Conservation (phyloP, 2,797 vertebrate species). For the Ctenopoma multispine region DNA sequence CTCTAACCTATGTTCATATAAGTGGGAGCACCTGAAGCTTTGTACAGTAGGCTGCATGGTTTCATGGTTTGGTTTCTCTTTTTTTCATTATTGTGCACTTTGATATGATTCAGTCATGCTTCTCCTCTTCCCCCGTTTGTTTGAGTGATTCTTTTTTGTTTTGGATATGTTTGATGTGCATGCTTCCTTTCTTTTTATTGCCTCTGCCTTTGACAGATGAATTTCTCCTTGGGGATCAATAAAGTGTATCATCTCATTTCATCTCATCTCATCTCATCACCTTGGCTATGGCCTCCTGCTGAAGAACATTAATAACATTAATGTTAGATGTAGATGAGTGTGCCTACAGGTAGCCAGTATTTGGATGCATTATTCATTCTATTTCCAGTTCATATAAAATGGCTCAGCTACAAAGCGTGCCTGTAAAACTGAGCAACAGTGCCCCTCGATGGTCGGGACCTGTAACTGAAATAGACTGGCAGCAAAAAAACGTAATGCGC, state of each 20-base stretch:
- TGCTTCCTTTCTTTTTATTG: conserved; percentile 63
- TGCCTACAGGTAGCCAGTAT: conserved; percentile 68
- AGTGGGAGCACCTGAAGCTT: no score
- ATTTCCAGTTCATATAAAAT: conserved; percentile 27
- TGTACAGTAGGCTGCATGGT: not conserved
- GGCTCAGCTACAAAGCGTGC: not conserved
- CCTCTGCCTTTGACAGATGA: conserved; percentile 61
- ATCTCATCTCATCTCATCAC: conserved; percentile 78
- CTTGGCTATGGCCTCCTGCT: conserved; percentile 65
- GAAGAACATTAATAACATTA: conserved; percentile 72
- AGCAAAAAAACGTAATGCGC: rapidly evolving
- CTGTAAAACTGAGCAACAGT: conserved; percentile 63
- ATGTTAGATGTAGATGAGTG: conserved; percentile 68
- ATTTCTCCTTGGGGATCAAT: conserved; percentile 76
- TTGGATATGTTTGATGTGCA: conserved; percentile 54
- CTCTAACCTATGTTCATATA: conserved; percentile 1
- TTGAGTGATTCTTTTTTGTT: conserved; percentile 33
- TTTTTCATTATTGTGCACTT: conserved; percentile 16
- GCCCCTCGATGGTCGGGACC: conserved; percentile 35
- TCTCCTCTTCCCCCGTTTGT: conserved; percentile 25
- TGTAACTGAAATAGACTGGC: conserved; percentile 23
- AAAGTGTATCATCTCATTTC: conserved; percentile 75
- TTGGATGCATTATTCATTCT: conserved; percentile 48
- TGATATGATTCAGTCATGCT: conserved; percentile 28
- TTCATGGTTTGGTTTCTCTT: not conserved